Evolutionary conservation across 2,888 invertebrate genomes (phyloP).

Genomic region (Harpalus rufipes): DNA sequence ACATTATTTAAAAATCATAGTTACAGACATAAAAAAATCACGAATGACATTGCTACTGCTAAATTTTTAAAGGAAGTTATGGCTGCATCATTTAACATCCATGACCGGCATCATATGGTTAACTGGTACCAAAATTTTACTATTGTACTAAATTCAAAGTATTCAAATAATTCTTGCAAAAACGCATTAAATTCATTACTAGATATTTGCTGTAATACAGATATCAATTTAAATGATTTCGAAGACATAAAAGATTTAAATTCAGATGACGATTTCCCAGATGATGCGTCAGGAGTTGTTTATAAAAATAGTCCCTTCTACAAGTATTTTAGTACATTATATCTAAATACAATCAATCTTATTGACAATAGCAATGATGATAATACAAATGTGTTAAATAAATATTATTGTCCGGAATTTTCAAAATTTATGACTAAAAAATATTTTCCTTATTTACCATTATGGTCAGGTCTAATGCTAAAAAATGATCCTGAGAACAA

Average conservation of each 20-base stretch:
- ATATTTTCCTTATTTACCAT: conserved; percentile 1
- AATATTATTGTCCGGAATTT: neutral
- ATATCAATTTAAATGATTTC: neutral
- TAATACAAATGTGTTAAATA: neutral
- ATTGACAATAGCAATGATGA: neutral
- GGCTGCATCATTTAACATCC: neutral
- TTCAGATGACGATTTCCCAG: neutral
- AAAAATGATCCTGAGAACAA: neutral
- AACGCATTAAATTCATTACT: neutral
- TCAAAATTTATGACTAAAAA: neutral
- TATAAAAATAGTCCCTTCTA: conserved; percentile 12
- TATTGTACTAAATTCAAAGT: neutral
- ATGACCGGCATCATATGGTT: neutral
- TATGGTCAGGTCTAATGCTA: conserved; percentile 8
- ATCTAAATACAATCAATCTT: neutral
- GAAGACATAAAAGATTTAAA: neutral
- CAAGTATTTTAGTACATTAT: neutral
- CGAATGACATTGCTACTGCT: neutral
- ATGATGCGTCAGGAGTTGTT: neutral
- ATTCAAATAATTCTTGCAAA: neutral
- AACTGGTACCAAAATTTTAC: conserved; percentile 3
- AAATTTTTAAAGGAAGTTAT: conserved; percentile 15
- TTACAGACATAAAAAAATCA: neutral
- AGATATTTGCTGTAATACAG: neutral
- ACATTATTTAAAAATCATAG: conserved; percentile 16